These are phyloP conservation scores for Zaprionus kolodkinae DNA, from an alignment of 1,140 invertebrate species.

Conservation along the genomic window DNA sequence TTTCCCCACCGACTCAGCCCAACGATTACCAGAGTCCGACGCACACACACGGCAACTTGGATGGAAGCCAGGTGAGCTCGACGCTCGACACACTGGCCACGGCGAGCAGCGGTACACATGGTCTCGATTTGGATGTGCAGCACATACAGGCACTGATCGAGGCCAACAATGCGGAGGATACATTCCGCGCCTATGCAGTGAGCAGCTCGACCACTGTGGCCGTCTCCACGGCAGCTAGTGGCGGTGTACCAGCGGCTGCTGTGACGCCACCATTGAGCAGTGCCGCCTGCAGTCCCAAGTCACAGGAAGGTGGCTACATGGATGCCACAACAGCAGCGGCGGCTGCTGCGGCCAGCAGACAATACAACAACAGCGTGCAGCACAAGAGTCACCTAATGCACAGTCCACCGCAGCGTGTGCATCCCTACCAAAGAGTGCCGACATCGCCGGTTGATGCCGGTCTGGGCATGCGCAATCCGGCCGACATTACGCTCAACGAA, in stretches of 20 bases:
- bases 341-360: constrained; percentile 33
- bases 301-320: constrained; percentile 48
- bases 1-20: constrained; percentile 75
- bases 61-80: constrained; percentile 70
- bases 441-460: constrained; percentile 50
- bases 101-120: constrained; percentile 30
- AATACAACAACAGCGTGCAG: constrained; percentile 43
- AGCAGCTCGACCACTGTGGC: constrained; percentile 34
- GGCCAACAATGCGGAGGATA: constrained; percentile 65
- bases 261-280: constrained; percentile 68
- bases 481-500: constrained; percentile 80
- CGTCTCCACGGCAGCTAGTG: constrained; percentile 20
- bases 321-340: constrained; percentile 30
- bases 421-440: constrained; percentile 80
- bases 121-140: constrained; percentile 68
- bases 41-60: constrained; percentile 58
- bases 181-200: constrained; percentile 60
- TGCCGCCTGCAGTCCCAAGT: constrained; percentile 61
- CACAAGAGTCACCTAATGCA: constrained; percentile 54
- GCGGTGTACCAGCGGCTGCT: constrained; percentile 48
- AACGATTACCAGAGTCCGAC: constrained; percentile 77
- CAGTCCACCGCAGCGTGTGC: constrained; percentile 73
- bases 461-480: constrained; percentile 71
- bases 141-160: constrained; percentile 77
- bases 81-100: constrained; percentile 64